A percentile compares a stretch with the other conserved stretches of the same genome.
Evolutionary conservation across 2,113 vertebrate genomes (phyloP).

Genomic region (Sylvilagus bachmani): DNA sequence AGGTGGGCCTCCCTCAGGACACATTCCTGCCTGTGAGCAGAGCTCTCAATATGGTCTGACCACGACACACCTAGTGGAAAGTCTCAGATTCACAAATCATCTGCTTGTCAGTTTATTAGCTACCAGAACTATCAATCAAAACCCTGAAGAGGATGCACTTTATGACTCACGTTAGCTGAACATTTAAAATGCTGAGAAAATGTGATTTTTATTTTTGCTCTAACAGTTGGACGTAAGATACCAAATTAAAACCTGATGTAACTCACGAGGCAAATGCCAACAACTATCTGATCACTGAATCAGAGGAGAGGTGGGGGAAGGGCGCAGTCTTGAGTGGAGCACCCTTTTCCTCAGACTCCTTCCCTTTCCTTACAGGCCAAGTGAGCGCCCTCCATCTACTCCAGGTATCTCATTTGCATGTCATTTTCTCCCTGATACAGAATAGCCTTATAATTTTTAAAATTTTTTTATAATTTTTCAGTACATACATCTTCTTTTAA

Average conservation of each 20-base stretch:
- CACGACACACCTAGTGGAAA: not conserved
- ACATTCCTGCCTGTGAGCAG: not conserved
- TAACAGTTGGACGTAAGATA: constrained; percentile 40
- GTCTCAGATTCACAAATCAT: constrained; percentile 30
- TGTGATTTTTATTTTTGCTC: constrained; percentile 68
- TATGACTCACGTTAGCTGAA: constrained; percentile 48
- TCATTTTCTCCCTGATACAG: not conserved
- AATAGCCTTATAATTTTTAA: no score
- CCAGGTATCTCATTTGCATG: not conserved
- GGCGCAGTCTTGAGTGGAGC: not conserved
- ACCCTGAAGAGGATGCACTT: constrained; percentile 15
- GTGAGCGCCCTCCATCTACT: not conserved
- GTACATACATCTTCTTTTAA: not conserved
- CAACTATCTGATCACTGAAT: not conserved
- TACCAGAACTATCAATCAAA: constrained; percentile 53
- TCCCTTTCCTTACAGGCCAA: not conserved
- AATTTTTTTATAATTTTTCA: not conserved
- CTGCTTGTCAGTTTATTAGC: constrained; percentile 50
- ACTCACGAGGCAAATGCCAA: constrained; percentile 57
- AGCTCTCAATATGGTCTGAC: not conserved
- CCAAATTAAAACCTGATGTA: constrained; percentile 25
- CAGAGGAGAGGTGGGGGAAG: not conserved
- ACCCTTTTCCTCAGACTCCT: not conserved
- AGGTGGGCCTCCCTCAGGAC: not conserved
- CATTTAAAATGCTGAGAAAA: constrained; percentile 68